phyloP scores from a whole-genome alignment of 2,113 vertebrate genomes.

The Tamias sibiricus region DNA sequence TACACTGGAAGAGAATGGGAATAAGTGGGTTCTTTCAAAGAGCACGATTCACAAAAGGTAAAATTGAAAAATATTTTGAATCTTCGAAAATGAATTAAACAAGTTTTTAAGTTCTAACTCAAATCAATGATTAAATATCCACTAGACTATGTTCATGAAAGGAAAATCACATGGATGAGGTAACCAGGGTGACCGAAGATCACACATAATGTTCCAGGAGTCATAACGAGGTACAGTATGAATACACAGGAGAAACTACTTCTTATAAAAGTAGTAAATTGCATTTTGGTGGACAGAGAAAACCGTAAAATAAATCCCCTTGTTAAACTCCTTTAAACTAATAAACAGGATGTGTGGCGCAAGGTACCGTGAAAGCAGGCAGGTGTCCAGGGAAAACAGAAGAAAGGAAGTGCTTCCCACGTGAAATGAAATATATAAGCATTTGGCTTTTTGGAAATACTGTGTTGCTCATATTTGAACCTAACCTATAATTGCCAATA shows the following conservation, averaged over 20 bases:
- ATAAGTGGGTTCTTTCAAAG: constrained; percentile 5
- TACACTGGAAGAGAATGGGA: background rate
- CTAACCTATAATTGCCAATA: constrained; percentile 24
- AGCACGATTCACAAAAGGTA: background rate
- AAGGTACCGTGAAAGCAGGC: constrained; percentile 53
- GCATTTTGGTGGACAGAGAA: constrained; percentile 65
- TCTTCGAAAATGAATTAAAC: background rate
- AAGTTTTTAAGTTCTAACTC: constrained; percentile 30
- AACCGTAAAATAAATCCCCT: constrained; percentile 65
- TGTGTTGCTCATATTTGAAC: constrained; percentile 50
- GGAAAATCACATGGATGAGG: background rate
- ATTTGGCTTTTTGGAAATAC: constrained; percentile 30
- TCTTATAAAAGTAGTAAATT: constrained; percentile 56
- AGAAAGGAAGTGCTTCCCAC: constrained; percentile 68
- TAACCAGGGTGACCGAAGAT: background rate
- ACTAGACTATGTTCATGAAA: background rate
- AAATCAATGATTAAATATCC: constrained; percentile 22
- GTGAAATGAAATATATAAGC: constrained; percentile 43
- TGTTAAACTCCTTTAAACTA: constrained; percentile 71
- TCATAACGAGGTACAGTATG: background rate
- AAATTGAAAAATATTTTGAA: constrained; percentile 1
- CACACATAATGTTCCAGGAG: background rate
- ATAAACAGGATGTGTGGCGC: constrained; percentile 69
- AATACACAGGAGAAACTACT: background rate
- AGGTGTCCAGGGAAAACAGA: constrained; percentile 68